Conservation (phyloP, 1,140 invertebrate genomes). For the Drosophila saltans region DNA sequence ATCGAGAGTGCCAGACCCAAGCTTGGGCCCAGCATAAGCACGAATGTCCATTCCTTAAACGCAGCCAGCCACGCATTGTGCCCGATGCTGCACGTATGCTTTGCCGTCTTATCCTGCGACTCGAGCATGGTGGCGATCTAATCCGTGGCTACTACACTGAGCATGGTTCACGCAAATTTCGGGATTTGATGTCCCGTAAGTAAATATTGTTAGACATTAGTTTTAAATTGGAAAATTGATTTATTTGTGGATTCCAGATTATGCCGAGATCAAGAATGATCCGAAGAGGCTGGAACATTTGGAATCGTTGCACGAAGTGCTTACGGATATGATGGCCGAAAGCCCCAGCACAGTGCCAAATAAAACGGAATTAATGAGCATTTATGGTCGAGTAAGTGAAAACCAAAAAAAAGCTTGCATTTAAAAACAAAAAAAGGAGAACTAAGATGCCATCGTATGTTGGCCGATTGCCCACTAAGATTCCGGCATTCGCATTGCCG, state of each 20-base stretch:
- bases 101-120: constrained; percentile 88
- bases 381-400: constrained; percentile 90
- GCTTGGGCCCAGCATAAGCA: constrained; percentile 90
- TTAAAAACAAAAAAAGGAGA: neutral
- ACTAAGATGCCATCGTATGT: neutral
- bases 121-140: constrained; percentile 87
- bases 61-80: constrained; percentile 86
- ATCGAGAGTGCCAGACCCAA: constrained; percentile 88
- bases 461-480: neutral
- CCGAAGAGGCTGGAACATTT: constrained; percentile 90
- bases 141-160: constrained; percentile 87
- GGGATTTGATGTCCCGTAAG: constrained; percentile 94
- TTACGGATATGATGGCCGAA: constrained; percentile 87
- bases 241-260: constrained; percentile 85
- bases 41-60: constrained; percentile 90
- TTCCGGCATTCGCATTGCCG: neutral
- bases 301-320: constrained; percentile 86
- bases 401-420: no score
- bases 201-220: constrained; percentile 21
- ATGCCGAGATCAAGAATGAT: constrained; percentile 89
- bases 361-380: constrained; percentile 89
- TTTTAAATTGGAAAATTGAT: neutral
- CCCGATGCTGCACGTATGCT: constrained; percentile 90
- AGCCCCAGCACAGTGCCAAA: constrained; percentile 87
- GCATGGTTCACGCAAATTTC: constrained; percentile 89